Conservation (phyloP, 2,797 vertebrate species). For the Scyliorhinus canicula region DNA sequence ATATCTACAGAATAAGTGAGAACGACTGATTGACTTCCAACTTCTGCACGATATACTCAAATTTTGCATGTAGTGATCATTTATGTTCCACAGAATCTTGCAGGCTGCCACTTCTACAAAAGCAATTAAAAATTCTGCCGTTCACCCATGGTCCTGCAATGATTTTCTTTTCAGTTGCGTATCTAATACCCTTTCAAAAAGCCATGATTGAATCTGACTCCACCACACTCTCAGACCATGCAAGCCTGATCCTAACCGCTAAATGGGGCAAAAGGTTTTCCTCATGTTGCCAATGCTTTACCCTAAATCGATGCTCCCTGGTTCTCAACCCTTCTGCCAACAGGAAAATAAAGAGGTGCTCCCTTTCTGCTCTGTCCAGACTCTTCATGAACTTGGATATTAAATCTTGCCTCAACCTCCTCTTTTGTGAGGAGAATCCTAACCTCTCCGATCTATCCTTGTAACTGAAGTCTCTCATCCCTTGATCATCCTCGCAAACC, state of each 20-base stretch:
- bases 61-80: neutral
- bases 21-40: neutral
- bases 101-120: neutral
- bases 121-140: neutral
- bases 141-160: neutral
- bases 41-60: neutral
- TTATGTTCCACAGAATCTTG: neutral
- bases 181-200: no score
- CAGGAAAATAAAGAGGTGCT: neutral
- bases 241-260: neutral
- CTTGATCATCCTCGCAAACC: neutral
- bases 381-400: neutral
- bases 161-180: neutral
- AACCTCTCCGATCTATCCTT: neutral
- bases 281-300: neutral
- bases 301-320: neutral
- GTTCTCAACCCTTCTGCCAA: neutral
- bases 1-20: neutral
- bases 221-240: neutral
- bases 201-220: neutral
- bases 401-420: neutral
- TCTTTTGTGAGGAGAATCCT: neutral
- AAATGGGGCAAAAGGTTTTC: neutral
- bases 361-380: neutral
- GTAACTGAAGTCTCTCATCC: neutral